phyloP scores from a whole-genome alignment of 2,797 vertebrate genomes.

The Arrhamphus sclerolepis region DNA sequence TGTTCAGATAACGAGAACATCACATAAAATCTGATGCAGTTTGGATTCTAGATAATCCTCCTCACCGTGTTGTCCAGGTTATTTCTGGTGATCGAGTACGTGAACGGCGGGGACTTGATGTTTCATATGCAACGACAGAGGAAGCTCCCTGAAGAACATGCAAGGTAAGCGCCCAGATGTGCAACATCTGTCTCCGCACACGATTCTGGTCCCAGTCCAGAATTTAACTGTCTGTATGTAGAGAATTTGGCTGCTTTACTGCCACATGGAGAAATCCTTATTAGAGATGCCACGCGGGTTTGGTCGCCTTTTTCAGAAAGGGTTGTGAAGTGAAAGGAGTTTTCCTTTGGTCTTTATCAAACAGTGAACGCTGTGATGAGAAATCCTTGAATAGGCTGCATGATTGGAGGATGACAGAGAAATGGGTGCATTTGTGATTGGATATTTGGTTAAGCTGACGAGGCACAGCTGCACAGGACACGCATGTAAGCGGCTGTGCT shows the following conservation, averaged over 20 bases:
- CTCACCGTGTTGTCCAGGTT: constrained; percentile 77
- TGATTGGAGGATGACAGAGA: constrained; percentile 3
- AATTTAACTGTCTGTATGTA: neutral
- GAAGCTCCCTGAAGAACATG: constrained; percentile 97
- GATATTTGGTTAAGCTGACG: constrained; percentile 55
- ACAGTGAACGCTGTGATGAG: no score
- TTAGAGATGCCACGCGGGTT: neutral
- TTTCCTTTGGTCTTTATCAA: no score
- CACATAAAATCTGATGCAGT: no score
- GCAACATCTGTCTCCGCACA: constrained; percentile 8
- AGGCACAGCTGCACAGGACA: no score
- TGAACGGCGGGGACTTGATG: constrained; percentile 97
- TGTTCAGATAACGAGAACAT: no score
- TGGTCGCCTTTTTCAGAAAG: neutral
- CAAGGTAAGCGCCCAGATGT: constrained; percentile 82
- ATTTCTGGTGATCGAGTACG: constrained; percentile 97
- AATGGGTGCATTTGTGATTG: constrained; percentile 18
- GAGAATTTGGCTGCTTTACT: neutral
- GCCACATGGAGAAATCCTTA: neutral
- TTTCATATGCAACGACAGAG: constrained; percentile 98
- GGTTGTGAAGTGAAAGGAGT: constrained; percentile 4
- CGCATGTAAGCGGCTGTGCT: no score
- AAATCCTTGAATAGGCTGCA: no score
- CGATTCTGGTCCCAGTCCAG: neutral
- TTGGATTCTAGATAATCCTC: no score